Percentiles rank a stretch among this genome's conserved stretches.
Evolutionary conservation across 2,888 invertebrate species (phyloP).

Genomic region (Heteromurus nitidus): DNA sequence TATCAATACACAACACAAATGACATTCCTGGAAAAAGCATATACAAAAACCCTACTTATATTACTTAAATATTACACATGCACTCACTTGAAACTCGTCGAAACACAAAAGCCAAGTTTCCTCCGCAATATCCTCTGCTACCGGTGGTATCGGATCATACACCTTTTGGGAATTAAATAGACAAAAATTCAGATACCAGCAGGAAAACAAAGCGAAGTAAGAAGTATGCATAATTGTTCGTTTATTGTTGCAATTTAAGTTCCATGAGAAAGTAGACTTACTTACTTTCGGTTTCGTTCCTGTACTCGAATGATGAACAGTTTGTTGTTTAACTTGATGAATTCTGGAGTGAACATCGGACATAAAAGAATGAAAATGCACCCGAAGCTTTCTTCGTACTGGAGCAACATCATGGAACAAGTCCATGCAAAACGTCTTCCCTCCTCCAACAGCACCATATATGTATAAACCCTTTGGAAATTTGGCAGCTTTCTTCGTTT

Average conservation of each 20-base stretch:
- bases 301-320: conserved; percentile 76
- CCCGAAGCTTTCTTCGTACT: conserved; percentile 79
- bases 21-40: too few relatives aligned
- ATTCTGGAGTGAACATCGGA: conserved; percentile 93
- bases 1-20: too few relatives aligned
- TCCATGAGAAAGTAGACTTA: too few relatives aligned
- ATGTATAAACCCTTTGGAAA: conserved; percentile 89
- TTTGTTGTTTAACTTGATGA: conserved; percentile 85
- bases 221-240: too few relatives aligned
- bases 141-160: conserved; percentile 96
- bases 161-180: too few relatives aligned
- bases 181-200: too few relatives aligned
- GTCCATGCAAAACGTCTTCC: conserved; percentile 99
- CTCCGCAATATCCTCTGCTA: conserved; percentile 89
- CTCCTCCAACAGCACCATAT: conserved; percentile 90
- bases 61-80: conserved; percentile 1
- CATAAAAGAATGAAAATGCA: conserved; percentile 99
- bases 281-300: conserved; percentile 79
- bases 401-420: conserved; percentile 90
- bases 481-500: conserved; percentile 74
- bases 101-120: conserved; percentile 96
- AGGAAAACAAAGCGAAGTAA: too few relatives aligned
- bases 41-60: neutral
- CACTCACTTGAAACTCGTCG: conserved; percentile 94
- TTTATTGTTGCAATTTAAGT: too few relatives aligned